Evolutionary conservation across 1,140 invertebrate species (phyloP), one percentile per base, ranked within the genome.

Genomic region (Hypsibius dujardini): DNA sequence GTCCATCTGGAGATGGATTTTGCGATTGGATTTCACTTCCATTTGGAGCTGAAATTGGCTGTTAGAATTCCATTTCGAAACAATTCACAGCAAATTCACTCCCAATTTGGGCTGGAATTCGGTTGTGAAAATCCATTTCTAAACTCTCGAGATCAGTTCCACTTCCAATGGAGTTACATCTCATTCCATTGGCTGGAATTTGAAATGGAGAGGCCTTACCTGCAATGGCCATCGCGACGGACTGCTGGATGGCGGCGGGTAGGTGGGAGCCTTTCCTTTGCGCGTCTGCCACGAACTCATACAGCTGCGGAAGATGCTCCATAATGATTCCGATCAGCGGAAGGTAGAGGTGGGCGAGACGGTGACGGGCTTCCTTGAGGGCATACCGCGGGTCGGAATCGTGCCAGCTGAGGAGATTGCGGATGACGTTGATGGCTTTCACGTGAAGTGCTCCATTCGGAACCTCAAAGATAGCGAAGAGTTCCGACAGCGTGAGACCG

Each of bases 281-380:
- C n/a, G 78, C 45, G 74, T 69, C 50, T 74, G 73, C 74, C 84
- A 86, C 62, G 45, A 67, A 67, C 74, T 87, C 86, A 80, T 90
- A 87, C 1, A 95, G 79, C 74, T 91, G 87, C 1, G 87, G 86
- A 70, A 91, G 81, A 2, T 86, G 85, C 77, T 95, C 91, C 84
- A 95, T 87, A 1, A 92, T 84, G 62, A 95, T 89, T 28, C 85
- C 86, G 3, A 97, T 80, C 1, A 96, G 79, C 0, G 94, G 94
- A 72, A 96, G 81, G 80, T 96, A 97, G 0, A 97, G 80, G 7
- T 87, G 85, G 2, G 92, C 90, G 1, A 96, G 87, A 69, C 91
- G 81, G n/a, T 88, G 85, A 76, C 86, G 87, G n/a, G 86, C 84
- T 69, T 87, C 84, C 1, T 85, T 80, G 72, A 88, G 85, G 0